These are phyloP conservation scores for Megastigmus dorsalis DNA, from an alignment of 2,888 invertebrate genomes.

Conservation along the genomic window DNA sequence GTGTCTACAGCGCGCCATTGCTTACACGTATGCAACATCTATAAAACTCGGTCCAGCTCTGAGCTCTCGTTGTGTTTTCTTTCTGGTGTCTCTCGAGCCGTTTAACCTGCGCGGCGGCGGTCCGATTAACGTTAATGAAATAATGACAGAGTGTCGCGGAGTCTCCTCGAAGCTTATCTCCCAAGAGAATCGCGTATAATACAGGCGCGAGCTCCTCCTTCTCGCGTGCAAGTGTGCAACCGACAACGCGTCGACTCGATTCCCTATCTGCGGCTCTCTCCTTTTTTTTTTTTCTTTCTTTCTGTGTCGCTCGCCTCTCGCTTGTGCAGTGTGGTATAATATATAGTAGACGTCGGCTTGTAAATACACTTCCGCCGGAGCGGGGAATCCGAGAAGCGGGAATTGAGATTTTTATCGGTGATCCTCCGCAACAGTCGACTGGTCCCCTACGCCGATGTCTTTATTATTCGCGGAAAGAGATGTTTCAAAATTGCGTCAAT, in stretches of 20 bases:
- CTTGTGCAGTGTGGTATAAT: background rate
- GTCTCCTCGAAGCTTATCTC: constrained; percentile 29
- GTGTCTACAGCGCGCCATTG: no score
- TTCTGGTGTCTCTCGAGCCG: background rate
- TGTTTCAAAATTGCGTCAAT: background rate
- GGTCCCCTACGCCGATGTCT: background rate
- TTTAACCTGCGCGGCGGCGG: constrained; percentile 53
- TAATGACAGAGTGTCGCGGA: constrained; percentile 55
- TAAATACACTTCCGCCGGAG: constrained; percentile 22
- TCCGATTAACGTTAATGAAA: constrained; percentile 59
- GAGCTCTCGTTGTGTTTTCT: no score
- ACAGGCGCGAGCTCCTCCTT: no score
- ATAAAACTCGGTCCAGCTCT: no score
- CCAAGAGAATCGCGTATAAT: constrained; percentile 4
- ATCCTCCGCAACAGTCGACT: no score
- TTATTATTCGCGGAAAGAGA: constrained; percentile 11
- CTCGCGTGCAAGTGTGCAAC: no score
- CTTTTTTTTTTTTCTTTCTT: background rate
- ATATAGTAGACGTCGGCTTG: background rate
- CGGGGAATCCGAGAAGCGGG: constrained; percentile 4
- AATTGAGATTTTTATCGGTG: constrained; percentile 11
- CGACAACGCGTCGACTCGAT: no score
- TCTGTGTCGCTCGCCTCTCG: background rate
- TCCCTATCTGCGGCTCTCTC: background rate
- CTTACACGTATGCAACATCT: no score